A percentile compares a stretch with the other conserved stretches of the same genome.
Evolutionary conservation across 1,140 invertebrate genomes (phyloP).

Genomic region (Ceratitis capitata): DNA sequence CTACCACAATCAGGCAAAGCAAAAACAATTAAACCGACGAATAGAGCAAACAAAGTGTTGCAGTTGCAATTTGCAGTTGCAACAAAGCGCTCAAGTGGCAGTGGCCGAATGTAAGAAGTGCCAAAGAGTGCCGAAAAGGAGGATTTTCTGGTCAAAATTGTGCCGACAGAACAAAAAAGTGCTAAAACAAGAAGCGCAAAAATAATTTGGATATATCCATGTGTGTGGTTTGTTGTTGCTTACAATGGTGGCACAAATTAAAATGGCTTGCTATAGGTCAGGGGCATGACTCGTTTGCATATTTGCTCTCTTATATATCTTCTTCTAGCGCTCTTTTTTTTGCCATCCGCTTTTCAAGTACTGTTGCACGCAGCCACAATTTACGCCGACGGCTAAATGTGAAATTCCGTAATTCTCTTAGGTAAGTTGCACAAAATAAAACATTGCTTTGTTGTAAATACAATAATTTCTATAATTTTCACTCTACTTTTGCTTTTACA

Average conservation of each 20-base stretch:
- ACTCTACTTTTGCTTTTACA: conserved; percentile 26
- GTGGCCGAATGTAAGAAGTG: background rate
- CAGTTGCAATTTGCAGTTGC: background rate
- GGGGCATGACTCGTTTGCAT: conserved; percentile 4
- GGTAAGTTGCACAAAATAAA: too few relatives aligned
- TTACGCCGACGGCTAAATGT: background rate
- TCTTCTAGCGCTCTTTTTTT: background rate
- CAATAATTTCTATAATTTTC: conserved; percentile 34
- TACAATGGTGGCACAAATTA: conserved; percentile 13
- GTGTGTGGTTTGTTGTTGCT: background rate
- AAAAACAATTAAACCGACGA: conserved; percentile 20
- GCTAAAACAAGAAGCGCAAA: background rate
- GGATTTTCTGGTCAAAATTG: background rate
- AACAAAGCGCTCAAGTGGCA: background rate
- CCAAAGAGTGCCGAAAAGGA: background rate
- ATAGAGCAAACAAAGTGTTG: background rate
- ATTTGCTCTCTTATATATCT: background rate
- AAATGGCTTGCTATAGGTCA: conserved; percentile 23
- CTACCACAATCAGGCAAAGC: too few relatives aligned
- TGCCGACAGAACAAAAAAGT: too few relatives aligned
- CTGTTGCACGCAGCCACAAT: conserved; percentile 18
- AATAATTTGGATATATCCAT: background rate
- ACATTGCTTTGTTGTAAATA: background rate
- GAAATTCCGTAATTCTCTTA: background rate
- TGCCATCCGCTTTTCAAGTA: background rate